phyloP scores from a whole-genome alignment of 2,113 vertebrate genomes.

The Saguinus imperator region DNA sequence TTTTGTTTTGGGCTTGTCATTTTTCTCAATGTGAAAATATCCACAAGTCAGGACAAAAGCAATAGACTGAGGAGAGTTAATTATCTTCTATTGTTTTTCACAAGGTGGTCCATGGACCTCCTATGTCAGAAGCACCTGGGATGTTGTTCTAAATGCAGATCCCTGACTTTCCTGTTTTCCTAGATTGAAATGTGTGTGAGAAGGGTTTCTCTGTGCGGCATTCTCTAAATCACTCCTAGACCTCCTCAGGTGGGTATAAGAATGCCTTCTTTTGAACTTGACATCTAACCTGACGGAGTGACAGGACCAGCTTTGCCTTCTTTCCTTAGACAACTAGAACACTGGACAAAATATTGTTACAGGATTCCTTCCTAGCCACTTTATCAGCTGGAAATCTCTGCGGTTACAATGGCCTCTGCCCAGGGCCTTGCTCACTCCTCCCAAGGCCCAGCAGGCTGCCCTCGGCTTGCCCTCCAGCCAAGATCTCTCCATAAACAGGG shows the following conservation, averaged over 20 bases:
- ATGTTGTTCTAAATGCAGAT: background rate
- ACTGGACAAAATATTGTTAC: too few species aligned
- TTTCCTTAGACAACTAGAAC: background rate
- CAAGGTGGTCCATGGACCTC: background rate
- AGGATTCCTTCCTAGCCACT: too few species aligned
- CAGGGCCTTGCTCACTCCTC: too few species aligned
- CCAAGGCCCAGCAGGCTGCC: too few species aligned
- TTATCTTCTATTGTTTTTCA: background rate
- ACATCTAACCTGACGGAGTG: background rate
- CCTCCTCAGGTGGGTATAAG: background rate
- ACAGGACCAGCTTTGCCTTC: accelerated
- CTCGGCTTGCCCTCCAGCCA: too few species aligned
- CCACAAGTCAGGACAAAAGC: background rate
- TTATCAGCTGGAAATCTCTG: too few species aligned
- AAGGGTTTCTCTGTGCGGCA: background rate
- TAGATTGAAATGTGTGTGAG: background rate
- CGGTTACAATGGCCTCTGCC: too few species aligned
- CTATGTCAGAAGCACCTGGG: background rate
- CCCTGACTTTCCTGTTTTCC: background rate
- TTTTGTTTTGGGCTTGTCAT: background rate
- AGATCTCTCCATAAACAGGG: too few species aligned
- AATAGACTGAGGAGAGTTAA: background rate
- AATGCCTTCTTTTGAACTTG: background rate
- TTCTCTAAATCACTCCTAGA: background rate
- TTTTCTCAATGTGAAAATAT: background rate